Base-by-base conservation (phyloP, 1,140 invertebrate species). In the Drosophila sproati region DNA sequence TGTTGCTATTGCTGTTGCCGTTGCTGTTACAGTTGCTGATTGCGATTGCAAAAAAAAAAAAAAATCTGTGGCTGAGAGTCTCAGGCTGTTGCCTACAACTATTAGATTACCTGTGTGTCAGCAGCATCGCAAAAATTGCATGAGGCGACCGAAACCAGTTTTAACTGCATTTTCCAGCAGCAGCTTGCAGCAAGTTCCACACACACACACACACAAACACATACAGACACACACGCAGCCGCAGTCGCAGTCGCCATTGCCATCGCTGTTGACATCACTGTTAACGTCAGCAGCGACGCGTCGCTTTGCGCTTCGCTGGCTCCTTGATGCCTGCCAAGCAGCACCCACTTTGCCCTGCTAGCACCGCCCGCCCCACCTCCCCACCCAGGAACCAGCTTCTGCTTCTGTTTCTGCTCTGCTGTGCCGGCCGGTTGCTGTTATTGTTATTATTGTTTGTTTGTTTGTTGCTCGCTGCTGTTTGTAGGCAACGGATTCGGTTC, bases 401-500 rank as follows among this genome's bases (percentile, higher is more conserved):
- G 20, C 39, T n/a, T 50, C 2, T 20, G 3, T 4, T 55, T 2
- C 47, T 62, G 7, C 39, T 2, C 37, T 41, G 67, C 78, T 76
- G 39, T n/a, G 82, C 82, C 82, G 82, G 83, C 83, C 82, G 79
- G 82, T 76, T 81, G 56, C 71, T 55, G 45, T 47, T 75, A 68
- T 70, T 79, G 57, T 31, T 72, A 39, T 32, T 51, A 57, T 31
- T 43, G 78, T 56, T 63, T 68, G 48, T 69, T 60, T 60, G 39
- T 69, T 64, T 63, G 71, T 61, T 68, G 63, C 57, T 73, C 75
- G 73, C 47, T 73, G 56, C 28, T 73, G 43, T 34, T 60, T 59
- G 67, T 76, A 71, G 61, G 62, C 50, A 72, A 60, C 39, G 39
- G 78, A 76, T 81, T 74, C 78, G 82, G 75, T 78, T 86, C 78